These are phyloP conservation scores for Gallinago undulata DNA, from an alignment of 2,113 vertebrate genomes.

Conservation along the genomic window DNA sequence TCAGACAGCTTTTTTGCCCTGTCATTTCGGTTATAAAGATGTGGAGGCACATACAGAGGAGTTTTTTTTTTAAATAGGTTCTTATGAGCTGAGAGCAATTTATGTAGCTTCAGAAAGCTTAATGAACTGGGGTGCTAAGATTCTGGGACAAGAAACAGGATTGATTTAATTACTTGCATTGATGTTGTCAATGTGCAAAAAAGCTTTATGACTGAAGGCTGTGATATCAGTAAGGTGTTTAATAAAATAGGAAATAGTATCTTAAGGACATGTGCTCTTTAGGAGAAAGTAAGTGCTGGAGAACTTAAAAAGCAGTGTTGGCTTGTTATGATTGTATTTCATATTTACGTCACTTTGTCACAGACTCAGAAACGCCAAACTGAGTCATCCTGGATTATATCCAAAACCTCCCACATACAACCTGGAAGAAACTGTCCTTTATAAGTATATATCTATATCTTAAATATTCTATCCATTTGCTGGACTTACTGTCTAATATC, in stretches of 20 bases:
- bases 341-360: constrained; percentile 55
- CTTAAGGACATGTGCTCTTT: neutral
- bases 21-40: neutral
- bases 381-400: constrained; percentile 49
- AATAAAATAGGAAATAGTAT: neutral
- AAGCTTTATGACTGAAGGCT: neutral
- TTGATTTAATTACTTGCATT: neutral
- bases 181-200: neutral
- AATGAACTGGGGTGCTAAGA: neutral
- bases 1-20: accelerated
- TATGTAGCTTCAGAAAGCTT: neutral
- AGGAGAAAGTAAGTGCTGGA: neutral
- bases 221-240: neutral
- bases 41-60: neutral
- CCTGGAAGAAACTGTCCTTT: constrained; percentile 16
- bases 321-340: constrained; percentile 8
- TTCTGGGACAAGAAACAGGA: neutral
- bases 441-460: neutral
- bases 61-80: neutral
- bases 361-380: constrained; percentile 15
- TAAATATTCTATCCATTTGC: neutral
- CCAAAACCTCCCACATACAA: constrained; percentile 10
- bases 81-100: neutral
- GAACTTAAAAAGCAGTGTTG: constrained; percentile 7
- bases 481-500: neutral